Conservation (phyloP, 2,888 invertebrate genomes). For the Ophion costatus region DNA sequence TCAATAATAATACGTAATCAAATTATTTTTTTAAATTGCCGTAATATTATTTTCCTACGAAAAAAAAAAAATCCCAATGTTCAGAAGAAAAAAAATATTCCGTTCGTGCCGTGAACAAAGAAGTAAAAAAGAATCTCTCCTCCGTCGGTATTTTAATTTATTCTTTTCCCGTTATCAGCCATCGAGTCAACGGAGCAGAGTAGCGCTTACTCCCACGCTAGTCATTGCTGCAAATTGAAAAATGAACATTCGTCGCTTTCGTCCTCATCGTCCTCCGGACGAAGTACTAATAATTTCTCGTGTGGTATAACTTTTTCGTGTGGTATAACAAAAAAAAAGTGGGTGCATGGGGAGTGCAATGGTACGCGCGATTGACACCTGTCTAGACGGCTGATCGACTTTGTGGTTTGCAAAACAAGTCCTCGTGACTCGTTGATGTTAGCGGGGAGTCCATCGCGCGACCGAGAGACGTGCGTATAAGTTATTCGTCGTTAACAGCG, state of each 20-base stretch:
- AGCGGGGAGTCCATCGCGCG: not conserved
- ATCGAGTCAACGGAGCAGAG: not conserved
- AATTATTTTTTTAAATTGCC: too few species aligned
- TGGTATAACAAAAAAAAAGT: not conserved
- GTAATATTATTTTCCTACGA: too few species aligned
- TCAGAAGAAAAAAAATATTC: not conserved
- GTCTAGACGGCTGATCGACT: constrained; percentile 17
- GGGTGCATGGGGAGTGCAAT: not conserved
- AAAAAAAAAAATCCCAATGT: too few species aligned
- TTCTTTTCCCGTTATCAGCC: not conserved
- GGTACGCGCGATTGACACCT: constrained; percentile 14
- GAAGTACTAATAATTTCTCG: too few species aligned
- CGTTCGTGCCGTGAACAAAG: not conserved
- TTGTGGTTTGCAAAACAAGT: not conserved
- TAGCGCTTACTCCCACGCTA: too few species aligned
- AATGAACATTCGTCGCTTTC: too few species aligned
- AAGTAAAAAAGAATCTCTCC: not conserved
- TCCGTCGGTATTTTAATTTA: not conserved
- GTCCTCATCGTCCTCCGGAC: too few species aligned
- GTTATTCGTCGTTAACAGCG: constrained; percentile 15
- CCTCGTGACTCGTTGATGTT: not conserved
- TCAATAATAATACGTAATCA: too few species aligned
- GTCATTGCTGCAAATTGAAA: too few species aligned
- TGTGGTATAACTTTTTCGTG: too few species aligned
- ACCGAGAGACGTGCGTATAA: not conserved